Evolutionary conservation across 2,888 invertebrate genomes (phyloP).

Genomic region (Pristionchus japonicus): DNA sequence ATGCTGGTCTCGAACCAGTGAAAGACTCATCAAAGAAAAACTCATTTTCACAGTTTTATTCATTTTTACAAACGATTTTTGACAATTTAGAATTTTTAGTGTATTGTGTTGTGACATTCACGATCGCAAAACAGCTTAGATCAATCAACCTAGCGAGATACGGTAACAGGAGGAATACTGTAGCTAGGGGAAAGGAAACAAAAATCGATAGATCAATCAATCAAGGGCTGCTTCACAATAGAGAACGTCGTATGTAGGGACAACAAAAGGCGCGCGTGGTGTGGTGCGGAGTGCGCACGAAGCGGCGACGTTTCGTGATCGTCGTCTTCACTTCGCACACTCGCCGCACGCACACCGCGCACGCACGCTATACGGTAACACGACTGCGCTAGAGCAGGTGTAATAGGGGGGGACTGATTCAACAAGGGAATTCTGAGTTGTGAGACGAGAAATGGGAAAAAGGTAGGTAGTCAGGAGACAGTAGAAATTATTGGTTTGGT

Average conservation of each 20-base stretch:
- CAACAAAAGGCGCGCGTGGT: neutral
- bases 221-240: neutral
- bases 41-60: slow-evolving; percentile 28
- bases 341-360: neutral
- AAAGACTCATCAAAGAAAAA: neutral
- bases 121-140: neutral
- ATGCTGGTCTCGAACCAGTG: neutral
- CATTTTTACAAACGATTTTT: slow-evolving; percentile 24
- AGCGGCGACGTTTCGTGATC: slow-evolving; percentile 11
- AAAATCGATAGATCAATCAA: slow-evolving; percentile 18
- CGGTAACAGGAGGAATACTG: neutral
- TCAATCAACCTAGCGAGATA: neutral
- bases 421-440: neutral
- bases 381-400: neutral
- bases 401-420: neutral
- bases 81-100: neutral
- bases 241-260: neutral
- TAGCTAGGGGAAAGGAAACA: neutral
- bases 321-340: slow-evolving; percentile 10
- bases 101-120: neutral
- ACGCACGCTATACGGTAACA: slow-evolving; percentile 7
- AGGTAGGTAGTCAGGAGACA: neutral
- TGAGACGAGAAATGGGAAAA: neutral
- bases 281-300: neutral
- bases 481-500: neutral